Evolutionary conservation across 2,888 invertebrate species (phyloP).

Genomic region (Epistrophella euchroma): DNA sequence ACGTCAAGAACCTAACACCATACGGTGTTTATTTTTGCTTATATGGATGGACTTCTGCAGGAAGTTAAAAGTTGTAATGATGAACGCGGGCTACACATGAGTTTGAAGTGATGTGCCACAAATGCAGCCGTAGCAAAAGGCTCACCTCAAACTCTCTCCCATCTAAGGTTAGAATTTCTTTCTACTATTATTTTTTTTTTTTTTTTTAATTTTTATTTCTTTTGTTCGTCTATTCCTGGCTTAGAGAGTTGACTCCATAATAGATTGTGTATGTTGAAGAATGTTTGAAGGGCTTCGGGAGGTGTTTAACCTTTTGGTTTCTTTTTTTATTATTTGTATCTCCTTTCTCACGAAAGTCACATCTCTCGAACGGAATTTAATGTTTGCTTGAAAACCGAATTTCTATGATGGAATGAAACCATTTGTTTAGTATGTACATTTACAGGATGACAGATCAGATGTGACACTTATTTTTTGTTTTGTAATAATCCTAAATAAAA

Average conservation of each 20-base stretch:
- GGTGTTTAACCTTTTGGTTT: constrained; percentile 73
- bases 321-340: constrained; percentile 37
- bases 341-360: constrained; percentile 48
- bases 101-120: constrained; percentile 19
- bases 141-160: constrained; percentile 73
- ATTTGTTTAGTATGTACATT: neutral
- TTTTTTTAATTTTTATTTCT: constrained; percentile 39
- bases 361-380: constrained; percentile 50
- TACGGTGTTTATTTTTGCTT: neutral
- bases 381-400: constrained; percentile 67
- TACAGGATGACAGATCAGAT: neutral
- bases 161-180: constrained; percentile 72
- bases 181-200: constrained; percentile 25
- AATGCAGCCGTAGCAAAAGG: constrained; percentile 30
- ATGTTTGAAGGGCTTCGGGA: constrained; percentile 75
- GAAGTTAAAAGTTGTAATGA: constrained; percentile 70
- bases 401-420: constrained; percentile 3
- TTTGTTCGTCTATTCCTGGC: constrained; percentile 70
- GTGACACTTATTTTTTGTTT: neutral
- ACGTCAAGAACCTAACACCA: constrained; percentile 18
- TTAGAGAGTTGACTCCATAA: constrained; percentile 45
- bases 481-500: neutral
- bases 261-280: constrained; percentile 29
- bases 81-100: constrained; percentile 72
- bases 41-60: constrained; percentile 66